Base-by-base conservation (phyloP, 2,797 vertebrate species). In the Molossus alvarezi region DNA sequence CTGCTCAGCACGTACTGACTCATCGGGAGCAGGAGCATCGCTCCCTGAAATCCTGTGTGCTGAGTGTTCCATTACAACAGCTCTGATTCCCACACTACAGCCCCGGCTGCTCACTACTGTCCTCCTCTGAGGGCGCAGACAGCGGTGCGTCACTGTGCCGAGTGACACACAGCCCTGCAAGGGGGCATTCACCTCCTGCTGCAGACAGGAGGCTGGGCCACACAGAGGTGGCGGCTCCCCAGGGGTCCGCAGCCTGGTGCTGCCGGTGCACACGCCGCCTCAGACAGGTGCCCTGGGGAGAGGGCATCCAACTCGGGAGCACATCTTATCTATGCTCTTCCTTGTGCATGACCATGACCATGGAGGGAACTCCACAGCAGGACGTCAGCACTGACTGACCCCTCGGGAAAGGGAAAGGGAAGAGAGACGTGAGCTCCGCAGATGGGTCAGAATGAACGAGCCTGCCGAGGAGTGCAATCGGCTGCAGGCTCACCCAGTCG, bases 221-320 rank as follows among this genome's bases (percentile, higher is more conserved):
- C 9, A 3, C 64, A 65, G 55, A 18, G 13, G 75, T 0, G 13
- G 1, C 11, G 23, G 21, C 11, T 33, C 64, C 23, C 62, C 60
- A 55, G 60, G n/a, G 37, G 21, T 3, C 29, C 65, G 1, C 0
- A 14, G 75, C 33, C 17, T 33, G 33, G 33, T 33, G 33, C 33
- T 33, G 33, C 15, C 62, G 13, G 9, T 1, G 14, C 1, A 33
- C 37, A 21, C 15, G 1, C 17, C 17, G 12, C 33, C 37, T 15
- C 3, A 1, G 1, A 11, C 48, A 12, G 3, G 48, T 15, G 60
- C 62, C 23, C 10, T 0, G 0, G 1, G 15, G 11, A 21, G 1
- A 80, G 62, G 45, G 13, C 45, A 45, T 11, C 23, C 37, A 64
- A n/a, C 55, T n/a, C 65, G 73, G 57, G 4, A 69, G 82, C 25